These are phyloP conservation scores for Pantherophis vulpinus DNA, from an alignment of 2,797 vertebrate species.

Conservation along the genomic window DNA sequence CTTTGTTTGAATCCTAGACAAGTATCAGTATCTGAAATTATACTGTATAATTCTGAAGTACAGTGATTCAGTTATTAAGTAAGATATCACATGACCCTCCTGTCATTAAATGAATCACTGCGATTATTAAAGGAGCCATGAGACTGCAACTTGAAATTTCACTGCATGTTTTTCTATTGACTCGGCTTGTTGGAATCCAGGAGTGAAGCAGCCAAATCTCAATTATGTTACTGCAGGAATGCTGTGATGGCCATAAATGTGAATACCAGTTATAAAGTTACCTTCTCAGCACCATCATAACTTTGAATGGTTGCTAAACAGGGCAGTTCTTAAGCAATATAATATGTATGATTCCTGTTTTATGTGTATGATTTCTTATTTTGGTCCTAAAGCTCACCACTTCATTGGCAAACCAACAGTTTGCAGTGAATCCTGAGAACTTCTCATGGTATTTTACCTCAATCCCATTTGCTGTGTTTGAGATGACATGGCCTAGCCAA, in stretches of 20 bases:
- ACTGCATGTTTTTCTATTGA: neutral
- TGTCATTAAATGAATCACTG: neutral
- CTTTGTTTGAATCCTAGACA: neutral
- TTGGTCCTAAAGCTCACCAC: neutral
- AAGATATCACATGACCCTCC: neutral
- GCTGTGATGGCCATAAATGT: neutral
- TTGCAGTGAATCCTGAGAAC: neutral
- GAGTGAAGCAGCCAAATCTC: neutral
- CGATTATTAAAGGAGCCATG: neutral
- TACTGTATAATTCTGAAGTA: neutral
- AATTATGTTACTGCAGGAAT: neutral
- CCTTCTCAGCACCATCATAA: neutral
- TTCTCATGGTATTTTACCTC: neutral
- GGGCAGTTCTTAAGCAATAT: neutral
- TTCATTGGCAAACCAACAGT: neutral
- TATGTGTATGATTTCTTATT: neutral
- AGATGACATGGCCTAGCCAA: neutral
- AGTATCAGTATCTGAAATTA: neutral
- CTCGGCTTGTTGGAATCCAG: neutral
- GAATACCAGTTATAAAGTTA: neutral
- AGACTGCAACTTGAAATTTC: neutral
- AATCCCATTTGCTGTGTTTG: neutral
- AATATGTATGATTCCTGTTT: neutral
- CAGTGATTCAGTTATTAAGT: neutral
- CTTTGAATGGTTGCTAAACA: neutral